phyloP scores from a whole-genome alignment of 2,888 invertebrate genomes.

The Lapara coniferarum region DNA sequence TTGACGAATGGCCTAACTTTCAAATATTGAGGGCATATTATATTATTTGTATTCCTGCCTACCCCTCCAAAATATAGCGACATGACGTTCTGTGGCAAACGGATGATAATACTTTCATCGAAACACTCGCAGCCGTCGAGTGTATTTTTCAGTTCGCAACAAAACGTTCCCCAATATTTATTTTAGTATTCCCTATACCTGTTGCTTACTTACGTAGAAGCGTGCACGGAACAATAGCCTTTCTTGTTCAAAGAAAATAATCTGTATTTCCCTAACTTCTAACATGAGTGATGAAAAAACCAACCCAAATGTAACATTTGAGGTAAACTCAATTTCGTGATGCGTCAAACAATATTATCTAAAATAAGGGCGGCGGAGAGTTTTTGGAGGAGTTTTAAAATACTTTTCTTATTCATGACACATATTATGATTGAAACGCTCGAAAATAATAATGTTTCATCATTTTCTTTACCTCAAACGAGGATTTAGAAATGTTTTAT shows the following conservation, averaged over 20 bases:
- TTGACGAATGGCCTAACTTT: too few relatives aligned
- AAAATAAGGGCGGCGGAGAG: constrained; percentile 37
- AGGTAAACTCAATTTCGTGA: constrained; percentile 58
- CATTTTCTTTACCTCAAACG: constrained; percentile 29
- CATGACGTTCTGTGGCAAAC: not conserved
- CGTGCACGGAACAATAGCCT: constrained; percentile 33
- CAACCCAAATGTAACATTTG: constrained; percentile 50
- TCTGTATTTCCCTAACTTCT: constrained; percentile 18
- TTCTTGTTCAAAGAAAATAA: constrained; percentile 27
- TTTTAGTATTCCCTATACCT: constrained; percentile 45
- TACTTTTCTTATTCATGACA: constrained; percentile 37
- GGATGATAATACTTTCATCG: not conserved
- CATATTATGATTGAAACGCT: constrained; percentile 36
- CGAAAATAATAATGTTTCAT: constrained; percentile 31
- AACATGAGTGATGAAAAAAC: constrained; percentile 38
- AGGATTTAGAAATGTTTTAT: constrained; percentile 1
- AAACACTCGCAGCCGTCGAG: constrained; percentile 4
- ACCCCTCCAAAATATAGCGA: too few relatives aligned
- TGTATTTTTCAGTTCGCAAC: constrained; percentile 34
- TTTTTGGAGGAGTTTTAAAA: constrained; percentile 39
- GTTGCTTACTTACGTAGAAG: constrained; percentile 41
- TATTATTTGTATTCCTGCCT: too few relatives aligned
- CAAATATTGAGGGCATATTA: too few relatives aligned
- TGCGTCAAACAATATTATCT: constrained; percentile 55
- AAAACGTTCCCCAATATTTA: constrained; percentile 40